Base-by-base conservation (phyloP, 2,113 vertebrate genomes). In the Grallaria varia region DNA sequence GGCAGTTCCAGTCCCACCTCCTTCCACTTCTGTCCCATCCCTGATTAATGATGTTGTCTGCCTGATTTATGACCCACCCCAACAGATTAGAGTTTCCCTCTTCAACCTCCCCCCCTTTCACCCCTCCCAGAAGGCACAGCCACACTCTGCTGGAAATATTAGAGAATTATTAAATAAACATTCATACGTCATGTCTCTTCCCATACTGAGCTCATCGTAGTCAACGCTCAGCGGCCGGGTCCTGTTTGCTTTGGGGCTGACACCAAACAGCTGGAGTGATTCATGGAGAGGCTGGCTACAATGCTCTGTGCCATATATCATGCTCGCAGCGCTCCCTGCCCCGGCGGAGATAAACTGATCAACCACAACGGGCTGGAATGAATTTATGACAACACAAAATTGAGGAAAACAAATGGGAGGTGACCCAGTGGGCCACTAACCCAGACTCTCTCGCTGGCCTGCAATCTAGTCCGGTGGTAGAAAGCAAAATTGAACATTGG, bases 331-430 rank as follows among this genome's bases (percentile, higher is more conserved):
- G 97, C 98, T 98, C 97, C 97, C 97, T 97, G 98, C 98, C 98
- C 98, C 94, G 95, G 97, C 97, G 95, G 98, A 98, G 98, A 97
- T 98, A 98, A 98, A 98, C 97, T 98, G 97, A 98, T 98, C 98
- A 98, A 98, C 97, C 98, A 98, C 98, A 96, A 98, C 97, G 97
- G 98, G 98, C 97, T 98, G 98, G 98, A 98, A 99, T 98, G 98
- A 99, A 99, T 99, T 99, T 99, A 99, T 98, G 98, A 98, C 98
- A 98, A 98, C 98, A 98, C 98, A 98, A 98, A 98, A 98, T 98
- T 98, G 98, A 98, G 98, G 98, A 98, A 98, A 98, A 98, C 98
- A 98, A 98, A 98, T 98, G 98, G 98, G 97, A 98, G 98, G 98
- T 98, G 98, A 98, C 98, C 98, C 97, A 96, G 84, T 95, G 97